Base-by-base conservation (phyloP, 2,797 vertebrate genomes). In the Hipposideros larvatus region DNA sequence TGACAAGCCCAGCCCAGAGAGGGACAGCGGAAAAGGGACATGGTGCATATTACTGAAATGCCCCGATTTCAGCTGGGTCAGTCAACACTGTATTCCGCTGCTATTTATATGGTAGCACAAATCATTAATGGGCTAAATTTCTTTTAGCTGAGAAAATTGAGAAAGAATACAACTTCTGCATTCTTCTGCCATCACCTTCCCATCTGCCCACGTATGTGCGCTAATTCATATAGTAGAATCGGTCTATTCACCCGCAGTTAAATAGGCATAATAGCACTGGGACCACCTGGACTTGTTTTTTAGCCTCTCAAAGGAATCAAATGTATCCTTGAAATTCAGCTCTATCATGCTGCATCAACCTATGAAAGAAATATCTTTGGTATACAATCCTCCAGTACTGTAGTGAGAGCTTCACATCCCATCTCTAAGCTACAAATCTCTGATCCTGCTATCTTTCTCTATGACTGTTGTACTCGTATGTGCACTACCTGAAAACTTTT, bases 291-390 rank as follows among this genome's bases (percentile, higher is more conserved):
- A 99, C 96, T 99, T 99, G 0, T 99, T 99, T 97, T 99, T 99
- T 90, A 99, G 99, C 55, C 99, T 99, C 98, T 99, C 99, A 26
- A 99, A 99, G 24, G 99, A 99, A 95, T 98, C 98, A 97, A 99
- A 99, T 0, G 99, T 99, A 5, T 99, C 99, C 96, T 98, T 98
- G 98, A 99, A 99, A 98, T 99, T 99, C 99, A 99, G 99, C 97
- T 99, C 99, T 74, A 99, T 99, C 99, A 99, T 99, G 98, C 99
- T 99, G 98, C 99, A 99, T 99, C 99, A 99, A 43, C 99, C 99
- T 99, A 91, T 22, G 96, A 94, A 83, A 34, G 97, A 96, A 96
- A 85, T 0, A 46, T 26, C 28, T 92, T 93, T 66, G 92, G 89
- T 26, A 41, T 4, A 83, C 2, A 3, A n/a, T 57, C 85, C 65